Conservation (phyloP, 2,113 vertebrate genomes). For the Eudyptes chrysolophus region DNA sequence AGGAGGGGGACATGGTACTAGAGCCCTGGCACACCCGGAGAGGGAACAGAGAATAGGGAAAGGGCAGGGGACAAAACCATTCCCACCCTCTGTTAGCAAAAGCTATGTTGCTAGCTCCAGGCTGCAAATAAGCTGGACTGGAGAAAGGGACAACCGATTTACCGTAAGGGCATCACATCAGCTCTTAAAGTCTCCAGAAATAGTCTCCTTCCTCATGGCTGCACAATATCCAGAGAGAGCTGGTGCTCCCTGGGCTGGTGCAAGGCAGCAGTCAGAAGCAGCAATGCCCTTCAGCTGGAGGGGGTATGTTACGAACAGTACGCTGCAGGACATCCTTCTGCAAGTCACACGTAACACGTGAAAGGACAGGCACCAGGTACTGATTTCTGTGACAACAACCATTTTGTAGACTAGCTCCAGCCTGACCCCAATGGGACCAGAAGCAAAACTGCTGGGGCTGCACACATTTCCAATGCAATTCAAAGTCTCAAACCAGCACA, state of each 20-base stretch:
- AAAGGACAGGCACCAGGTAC: neutral
- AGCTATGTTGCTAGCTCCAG: neutral
- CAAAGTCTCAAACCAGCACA: neutral
- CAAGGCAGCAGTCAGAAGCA: neutral
- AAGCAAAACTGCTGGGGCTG: neutral
- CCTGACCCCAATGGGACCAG: neutral
- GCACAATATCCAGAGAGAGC: neutral
- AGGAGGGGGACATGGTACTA: neutral
- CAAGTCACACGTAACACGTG: neutral
- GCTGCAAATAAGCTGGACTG: neutral
- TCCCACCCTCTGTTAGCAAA: neutral
- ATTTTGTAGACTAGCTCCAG: neutral
- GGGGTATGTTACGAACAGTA: neutral
- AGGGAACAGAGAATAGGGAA: neutral
- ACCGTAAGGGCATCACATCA: neutral
- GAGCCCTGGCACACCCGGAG: neutral
- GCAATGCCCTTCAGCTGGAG: neutral
- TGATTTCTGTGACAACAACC: neutral
- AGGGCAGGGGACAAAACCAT: neutral
- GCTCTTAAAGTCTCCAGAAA: neutral
- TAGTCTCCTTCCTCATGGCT: neutral
- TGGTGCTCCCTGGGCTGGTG: neutral
- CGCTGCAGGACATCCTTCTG: neutral
- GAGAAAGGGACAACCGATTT: neutral
- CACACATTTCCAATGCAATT: neutral